Conservation (phyloP, 2,888 invertebrate genomes). For the Oscheius sp. region DNA sequence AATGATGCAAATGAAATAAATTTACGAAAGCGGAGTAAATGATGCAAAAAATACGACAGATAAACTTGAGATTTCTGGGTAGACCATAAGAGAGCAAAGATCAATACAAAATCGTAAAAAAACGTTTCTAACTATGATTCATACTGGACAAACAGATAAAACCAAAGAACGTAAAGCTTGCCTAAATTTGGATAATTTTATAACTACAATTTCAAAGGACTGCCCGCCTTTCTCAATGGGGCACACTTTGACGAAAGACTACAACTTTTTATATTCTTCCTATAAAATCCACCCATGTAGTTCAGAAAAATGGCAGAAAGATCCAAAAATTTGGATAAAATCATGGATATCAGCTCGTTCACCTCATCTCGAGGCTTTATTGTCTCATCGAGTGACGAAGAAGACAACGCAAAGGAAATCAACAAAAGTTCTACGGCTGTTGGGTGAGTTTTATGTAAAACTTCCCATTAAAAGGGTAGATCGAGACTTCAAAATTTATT, state of each 20-base stretch:
- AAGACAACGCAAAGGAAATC: conserved; percentile 11
- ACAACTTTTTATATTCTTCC: neutral
- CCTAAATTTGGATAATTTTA: too few species aligned
- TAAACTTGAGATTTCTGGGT: too few species aligned
- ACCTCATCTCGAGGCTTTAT: conserved; percentile 21
- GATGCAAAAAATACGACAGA: too few species aligned
- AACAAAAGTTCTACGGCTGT: conserved; percentile 9
- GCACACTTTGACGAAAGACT: neutral
- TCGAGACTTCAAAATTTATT: neutral
- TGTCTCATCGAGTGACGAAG: conserved; percentile 25
- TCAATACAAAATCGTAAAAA: too few species aligned
- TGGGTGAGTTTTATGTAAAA: neutral
- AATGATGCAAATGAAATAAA: too few species aligned
- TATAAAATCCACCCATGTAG: too few species aligned
- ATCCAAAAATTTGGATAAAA: neutral
- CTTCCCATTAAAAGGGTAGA: neutral
- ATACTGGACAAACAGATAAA: too few species aligned
- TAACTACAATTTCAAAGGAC: conserved; percentile 19
- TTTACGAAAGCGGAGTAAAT: too few species aligned
- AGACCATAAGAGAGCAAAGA: too few species aligned
- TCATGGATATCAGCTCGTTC: conserved; percentile 29
- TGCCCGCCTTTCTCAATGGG: neutral
- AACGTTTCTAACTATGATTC: too few species aligned
- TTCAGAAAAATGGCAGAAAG: neutral
- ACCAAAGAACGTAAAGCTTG: too few species aligned